Evolutionary conservation across 2,888 invertebrate genomes (phyloP).

Genomic region (Dasypolia templi): DNA sequence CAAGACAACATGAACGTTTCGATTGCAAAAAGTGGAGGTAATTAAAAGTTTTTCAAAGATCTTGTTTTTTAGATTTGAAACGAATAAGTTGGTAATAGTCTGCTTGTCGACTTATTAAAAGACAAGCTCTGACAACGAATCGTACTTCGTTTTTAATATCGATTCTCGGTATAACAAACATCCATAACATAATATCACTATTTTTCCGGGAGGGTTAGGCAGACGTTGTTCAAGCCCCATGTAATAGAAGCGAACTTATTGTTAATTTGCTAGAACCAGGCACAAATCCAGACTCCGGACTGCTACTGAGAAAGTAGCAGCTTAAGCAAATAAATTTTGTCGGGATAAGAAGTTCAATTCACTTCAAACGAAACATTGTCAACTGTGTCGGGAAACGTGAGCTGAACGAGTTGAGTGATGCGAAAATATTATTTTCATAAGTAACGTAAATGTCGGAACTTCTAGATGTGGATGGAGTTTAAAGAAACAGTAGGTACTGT

Average conservation of each 20-base stretch:
- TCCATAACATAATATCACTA: neutral
- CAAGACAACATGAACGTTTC: slow-evolving; percentile 8
- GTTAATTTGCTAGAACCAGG: too few relatives aligned
- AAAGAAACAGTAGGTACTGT: neutral
- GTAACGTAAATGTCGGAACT: neutral
- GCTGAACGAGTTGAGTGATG: neutral
- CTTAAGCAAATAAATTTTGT: too few relatives aligned
- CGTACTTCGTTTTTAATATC: neutral
- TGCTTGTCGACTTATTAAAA: neutral
- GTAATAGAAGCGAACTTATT: too few relatives aligned
- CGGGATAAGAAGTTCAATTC: too few relatives aligned
- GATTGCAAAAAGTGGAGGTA: slow-evolving; percentile 8
- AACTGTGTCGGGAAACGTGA: slow-evolving; percentile 20
- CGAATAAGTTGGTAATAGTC: too few relatives aligned
- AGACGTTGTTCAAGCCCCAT: neutral
- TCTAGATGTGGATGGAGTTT: neutral
- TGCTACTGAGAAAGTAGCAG: too few relatives aligned
- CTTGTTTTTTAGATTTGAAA: neutral
- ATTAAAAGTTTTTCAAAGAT: neutral
- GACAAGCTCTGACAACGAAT: neutral
- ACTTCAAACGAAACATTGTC: too few relatives aligned
- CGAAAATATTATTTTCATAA: slow-evolving; percentile 16
- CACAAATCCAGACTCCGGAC: neutral
- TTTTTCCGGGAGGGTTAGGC: neutral
- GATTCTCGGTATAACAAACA: neutral